Evolutionary conservation across 1,140 invertebrate genomes (phyloP).

Genomic region (Stenopsyche tienmushanensis): DNA sequence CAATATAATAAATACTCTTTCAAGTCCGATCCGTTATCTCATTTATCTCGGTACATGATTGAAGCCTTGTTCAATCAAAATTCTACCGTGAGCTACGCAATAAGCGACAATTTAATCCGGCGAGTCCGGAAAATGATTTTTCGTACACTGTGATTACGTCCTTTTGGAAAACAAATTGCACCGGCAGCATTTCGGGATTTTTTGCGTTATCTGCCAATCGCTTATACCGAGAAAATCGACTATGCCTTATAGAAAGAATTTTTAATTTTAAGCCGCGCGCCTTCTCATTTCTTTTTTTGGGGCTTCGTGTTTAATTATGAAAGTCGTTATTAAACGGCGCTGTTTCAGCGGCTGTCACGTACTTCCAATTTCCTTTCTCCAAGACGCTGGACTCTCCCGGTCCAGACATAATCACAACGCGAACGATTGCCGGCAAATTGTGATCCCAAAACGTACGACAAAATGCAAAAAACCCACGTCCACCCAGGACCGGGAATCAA

Average conservation of each 20-base stretch:
- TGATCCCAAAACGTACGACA: not conserved
- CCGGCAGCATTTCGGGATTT: not conserved
- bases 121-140: slow-evolving; percentile 18
- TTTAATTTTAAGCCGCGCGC: not conserved
- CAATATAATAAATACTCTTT: too few relatives aligned
- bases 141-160: slow-evolving; percentile 16
- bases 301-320: slow-evolving; percentile 35
- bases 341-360: slow-evolving; percentile 37
- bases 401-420: slow-evolving; percentile 22
- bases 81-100: too few relatives aligned
- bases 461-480: not conserved
- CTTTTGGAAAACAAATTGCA: not conserved
- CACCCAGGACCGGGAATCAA: not conserved
- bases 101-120: too few relatives aligned
- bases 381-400: not conserved
- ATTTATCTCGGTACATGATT: not conserved
- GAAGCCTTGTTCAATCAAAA: too few relatives aligned
- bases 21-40: too few relatives aligned
- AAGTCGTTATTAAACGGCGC: slow-evolving; percentile 36
- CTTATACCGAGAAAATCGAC: not conserved
- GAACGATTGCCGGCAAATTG: slow-evolving; percentile 32
- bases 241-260: not conserved
- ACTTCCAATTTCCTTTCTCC: slow-evolving; percentile 36
- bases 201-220: not conserved
- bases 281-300: slow-evolving; percentile 1